These are phyloP conservation scores for Lepidonotus clava DNA, from an alignment of 2,888 invertebrate genomes.

Conservation along the genomic window DNA sequence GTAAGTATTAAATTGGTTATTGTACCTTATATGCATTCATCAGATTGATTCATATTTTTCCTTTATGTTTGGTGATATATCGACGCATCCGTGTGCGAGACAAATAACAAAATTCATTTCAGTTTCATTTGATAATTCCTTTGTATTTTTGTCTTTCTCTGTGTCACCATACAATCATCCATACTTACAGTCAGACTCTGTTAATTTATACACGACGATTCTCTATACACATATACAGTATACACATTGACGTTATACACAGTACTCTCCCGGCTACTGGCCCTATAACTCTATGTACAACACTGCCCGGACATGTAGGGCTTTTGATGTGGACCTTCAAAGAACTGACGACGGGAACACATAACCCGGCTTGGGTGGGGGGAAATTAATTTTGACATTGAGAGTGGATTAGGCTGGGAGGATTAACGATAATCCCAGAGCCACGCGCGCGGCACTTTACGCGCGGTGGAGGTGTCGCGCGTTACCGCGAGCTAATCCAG, in stretches of 20 bases:
- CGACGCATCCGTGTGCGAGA: background rate
- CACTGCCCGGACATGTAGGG: too few relatives aligned
- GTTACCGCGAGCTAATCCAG: too few relatives aligned
- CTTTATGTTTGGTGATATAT: background rate
- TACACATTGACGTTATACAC: conserved; percentile 21
- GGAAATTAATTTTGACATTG: too few relatives aligned
- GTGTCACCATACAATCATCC: conserved; percentile 12
- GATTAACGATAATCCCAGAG: too few relatives aligned
- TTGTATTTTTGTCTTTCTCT: background rate
- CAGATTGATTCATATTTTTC: background rate
- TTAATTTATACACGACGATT: conserved; percentile 31
- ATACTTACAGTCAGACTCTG: background rate
- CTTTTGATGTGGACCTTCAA: too few relatives aligned
- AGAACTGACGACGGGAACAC: too few relatives aligned
- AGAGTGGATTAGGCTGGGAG: too few relatives aligned
- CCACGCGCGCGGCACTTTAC: too few relatives aligned
- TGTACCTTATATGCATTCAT: background rate
- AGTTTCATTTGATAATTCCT: conserved; percentile 11
- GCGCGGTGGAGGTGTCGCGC: too few relatives aligned
- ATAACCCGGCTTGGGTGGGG: too few relatives aligned
- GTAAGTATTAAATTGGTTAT: background rate
- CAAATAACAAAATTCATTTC: background rate
- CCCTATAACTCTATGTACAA: background rate
- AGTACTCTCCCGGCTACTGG: background rate
- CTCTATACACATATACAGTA: background rate